These are phyloP conservation scores for Willowsia nigromaculata DNA, from an alignment of 2,888 invertebrate species.

Conservation along the genomic window DNA sequence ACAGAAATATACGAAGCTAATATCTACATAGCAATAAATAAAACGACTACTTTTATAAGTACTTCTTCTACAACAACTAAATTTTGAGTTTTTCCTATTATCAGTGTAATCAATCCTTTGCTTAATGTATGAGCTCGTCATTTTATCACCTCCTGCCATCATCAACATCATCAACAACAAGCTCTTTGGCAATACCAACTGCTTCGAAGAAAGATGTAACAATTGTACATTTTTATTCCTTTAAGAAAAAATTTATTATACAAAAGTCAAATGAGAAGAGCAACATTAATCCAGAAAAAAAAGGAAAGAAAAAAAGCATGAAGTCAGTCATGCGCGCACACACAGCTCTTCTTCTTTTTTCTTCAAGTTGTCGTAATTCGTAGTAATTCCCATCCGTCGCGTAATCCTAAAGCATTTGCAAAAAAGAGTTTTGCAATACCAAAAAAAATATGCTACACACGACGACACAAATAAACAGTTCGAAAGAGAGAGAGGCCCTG, in stretches of 20 bases:
- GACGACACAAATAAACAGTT: not conserved
- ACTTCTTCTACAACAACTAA: not conserved
- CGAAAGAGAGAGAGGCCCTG: not conserved
- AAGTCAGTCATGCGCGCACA: not conserved
- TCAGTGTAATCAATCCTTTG: conserved; percentile 21
- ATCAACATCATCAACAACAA: not conserved
- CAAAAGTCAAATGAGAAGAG: conserved; percentile 8
- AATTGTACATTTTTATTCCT: not conserved
- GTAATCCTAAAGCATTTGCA: not conserved
- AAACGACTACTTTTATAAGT: no score
- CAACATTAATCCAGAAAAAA: not conserved
- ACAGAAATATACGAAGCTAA: no score
- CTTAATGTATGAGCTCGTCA: conserved; percentile 10
- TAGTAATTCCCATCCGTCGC: not conserved
- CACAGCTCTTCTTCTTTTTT: not conserved
- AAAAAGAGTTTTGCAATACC: conserved; percentile 3
- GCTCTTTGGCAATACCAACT: conserved; percentile 23
- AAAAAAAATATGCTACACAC: not conserved
- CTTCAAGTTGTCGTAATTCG: conserved; percentile 15
- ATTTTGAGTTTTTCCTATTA: conserved; percentile 11
- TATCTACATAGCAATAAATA: no score
- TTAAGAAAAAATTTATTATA: conserved; percentile 26
- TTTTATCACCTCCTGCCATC: conserved; percentile 31
- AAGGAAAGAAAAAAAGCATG: not conserved
- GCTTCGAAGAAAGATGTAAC: not conserved